Conservation (phyloP, 2,113 vertebrate genomes). For the Microtus oregoni region DNA sequence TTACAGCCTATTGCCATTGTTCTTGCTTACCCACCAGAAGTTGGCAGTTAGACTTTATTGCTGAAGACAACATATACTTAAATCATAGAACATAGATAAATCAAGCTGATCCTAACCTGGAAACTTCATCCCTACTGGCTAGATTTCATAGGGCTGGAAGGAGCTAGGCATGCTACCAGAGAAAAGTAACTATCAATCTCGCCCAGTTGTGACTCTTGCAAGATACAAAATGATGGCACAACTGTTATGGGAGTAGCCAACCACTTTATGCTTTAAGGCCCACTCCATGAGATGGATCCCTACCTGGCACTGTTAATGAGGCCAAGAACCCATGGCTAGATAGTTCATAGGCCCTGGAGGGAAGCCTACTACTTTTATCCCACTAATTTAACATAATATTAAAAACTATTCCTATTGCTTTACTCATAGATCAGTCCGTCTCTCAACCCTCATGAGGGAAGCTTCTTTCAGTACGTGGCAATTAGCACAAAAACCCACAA, state of each 20-base stretch:
- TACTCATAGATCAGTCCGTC: background rate
- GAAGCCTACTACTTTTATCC: background rate
- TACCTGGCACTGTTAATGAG: background rate
- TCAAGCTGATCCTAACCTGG: background rate
- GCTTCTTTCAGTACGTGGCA: background rate
- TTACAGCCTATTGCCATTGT: background rate
- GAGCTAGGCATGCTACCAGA: background rate
- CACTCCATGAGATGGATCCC: background rate
- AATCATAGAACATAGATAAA: too few relatives aligned
- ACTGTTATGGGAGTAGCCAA: background rate
- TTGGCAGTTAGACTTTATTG: background rate
- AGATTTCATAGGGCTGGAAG: background rate
- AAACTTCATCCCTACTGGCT: background rate
- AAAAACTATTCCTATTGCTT: background rate
- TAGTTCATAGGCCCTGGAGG: background rate
- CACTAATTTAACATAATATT: background rate
- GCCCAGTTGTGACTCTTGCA: background rate
- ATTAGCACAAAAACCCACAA: background rate
- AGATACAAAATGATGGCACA: background rate
- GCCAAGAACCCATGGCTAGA: background rate
- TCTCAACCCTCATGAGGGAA: background rate
- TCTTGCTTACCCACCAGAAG: background rate
- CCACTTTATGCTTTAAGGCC: background rate
- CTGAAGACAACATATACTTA: background rate
- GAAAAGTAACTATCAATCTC: background rate